Conservation (phyloP, 2,113 vertebrate species). For the Perca schrenkii region DNA sequence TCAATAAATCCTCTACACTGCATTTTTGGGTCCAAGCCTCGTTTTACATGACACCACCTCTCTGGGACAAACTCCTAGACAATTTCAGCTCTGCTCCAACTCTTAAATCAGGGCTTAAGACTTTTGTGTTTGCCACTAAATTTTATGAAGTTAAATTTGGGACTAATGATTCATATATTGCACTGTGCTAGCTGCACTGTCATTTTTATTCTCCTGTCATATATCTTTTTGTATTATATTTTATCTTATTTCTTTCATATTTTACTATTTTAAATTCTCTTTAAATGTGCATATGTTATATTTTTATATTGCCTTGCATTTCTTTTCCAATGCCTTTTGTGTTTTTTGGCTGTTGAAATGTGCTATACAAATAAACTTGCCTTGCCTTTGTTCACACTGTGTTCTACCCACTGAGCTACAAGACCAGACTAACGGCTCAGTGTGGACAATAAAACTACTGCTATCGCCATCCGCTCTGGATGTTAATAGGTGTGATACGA, state of each 20-base stretch:
- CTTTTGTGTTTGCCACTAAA: neutral
- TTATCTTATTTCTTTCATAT: neutral
- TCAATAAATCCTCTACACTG: too few species aligned
- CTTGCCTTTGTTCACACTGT: neutral
- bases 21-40: too few species aligned
- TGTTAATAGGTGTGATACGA: constrained; percentile 38
- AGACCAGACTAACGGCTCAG: neutral
- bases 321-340: neutral
- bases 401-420: neutral
- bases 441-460: constrained; percentile 36
- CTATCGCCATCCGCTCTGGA: constrained; percentile 25
- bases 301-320: neutral
- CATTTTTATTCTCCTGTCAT: neutral
- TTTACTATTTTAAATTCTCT: neutral
- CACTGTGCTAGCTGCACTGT: neutral
- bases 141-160: neutral
- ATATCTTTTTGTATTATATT: neutral
- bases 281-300: neutral
- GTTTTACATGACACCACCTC: too few species aligned
- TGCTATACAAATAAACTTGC: neutral
- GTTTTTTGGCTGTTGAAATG: neutral
- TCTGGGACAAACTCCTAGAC: neutral
- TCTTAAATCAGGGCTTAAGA: neutral
- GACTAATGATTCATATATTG: neutral
- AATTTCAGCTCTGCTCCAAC: neutral